These are phyloP conservation scores for Chroicocephalus ridibundus DNA, from an alignment of 2,113 vertebrate genomes.

Conservation along the genomic window DNA sequence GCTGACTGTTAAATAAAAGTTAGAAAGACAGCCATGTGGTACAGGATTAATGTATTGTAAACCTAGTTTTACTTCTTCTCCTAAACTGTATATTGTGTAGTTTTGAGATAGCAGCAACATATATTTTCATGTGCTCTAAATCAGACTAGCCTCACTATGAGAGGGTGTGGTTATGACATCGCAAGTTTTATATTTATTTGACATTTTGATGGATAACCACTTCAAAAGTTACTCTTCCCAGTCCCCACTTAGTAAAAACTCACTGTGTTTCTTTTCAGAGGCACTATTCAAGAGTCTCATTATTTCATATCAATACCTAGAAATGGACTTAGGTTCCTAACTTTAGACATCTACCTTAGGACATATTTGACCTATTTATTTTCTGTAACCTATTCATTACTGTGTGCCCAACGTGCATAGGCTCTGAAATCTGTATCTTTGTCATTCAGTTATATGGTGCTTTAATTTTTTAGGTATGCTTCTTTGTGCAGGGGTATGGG, in stretches of 20 bases:
- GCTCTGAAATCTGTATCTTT: background rate
- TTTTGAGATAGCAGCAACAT: background rate
- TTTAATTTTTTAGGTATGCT: slow-evolving; percentile 37
- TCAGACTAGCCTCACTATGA: background rate
- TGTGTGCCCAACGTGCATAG: background rate
- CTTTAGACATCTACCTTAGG: background rate
- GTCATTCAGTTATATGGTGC: background rate
- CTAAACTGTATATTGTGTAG: background rate
- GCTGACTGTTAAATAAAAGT: background rate
- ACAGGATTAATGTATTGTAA: background rate
- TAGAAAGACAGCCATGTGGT: background rate
- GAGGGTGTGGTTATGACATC: background rate
- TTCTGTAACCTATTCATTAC: background rate
- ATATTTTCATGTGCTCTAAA: background rate
- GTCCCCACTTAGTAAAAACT: background rate
- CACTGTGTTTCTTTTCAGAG: background rate
- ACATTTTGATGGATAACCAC: background rate
- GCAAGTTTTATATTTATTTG: background rate
- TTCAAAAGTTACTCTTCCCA: background rate
- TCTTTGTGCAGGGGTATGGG: background rate
- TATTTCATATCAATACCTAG: background rate
- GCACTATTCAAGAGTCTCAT: background rate
- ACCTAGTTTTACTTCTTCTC: background rate
- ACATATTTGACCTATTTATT: background rate
- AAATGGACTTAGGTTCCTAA: background rate